These are phyloP conservation scores for Pangasius djambal DNA, from an alignment of 2,797 vertebrate species.

Conservation along the genomic window DNA sequence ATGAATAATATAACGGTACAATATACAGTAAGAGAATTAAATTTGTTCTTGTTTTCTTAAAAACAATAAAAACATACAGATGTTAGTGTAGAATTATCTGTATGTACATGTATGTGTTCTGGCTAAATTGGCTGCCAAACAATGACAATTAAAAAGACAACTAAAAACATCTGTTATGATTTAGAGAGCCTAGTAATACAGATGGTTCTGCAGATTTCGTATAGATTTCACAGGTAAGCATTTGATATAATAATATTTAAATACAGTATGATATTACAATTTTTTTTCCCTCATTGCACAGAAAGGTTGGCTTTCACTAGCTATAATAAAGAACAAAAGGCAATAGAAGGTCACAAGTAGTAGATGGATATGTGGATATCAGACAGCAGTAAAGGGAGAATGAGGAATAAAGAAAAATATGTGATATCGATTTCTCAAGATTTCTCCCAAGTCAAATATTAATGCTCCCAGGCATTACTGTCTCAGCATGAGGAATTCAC, in stretches of 20 bases:
- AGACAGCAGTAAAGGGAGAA: background rate
- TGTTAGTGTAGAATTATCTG: background rate
- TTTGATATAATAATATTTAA: background rate
- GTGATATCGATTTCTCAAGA: background rate
- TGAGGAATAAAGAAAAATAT: background rate
- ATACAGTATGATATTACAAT: background rate
- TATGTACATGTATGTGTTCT: background rate
- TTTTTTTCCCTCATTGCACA: background rate
- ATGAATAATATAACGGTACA: too few relatives aligned
- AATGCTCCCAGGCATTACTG: background rate
- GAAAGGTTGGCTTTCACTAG: background rate
- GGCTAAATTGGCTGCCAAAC: background rate
- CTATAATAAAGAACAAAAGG: slow-evolving; percentile 11
- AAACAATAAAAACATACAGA: background rate
- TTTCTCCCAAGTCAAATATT: background rate
- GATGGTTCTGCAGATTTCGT: background rate
- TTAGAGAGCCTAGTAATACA: background rate
- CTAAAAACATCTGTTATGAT: slow-evolving; percentile 5
- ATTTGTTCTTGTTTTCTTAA: background rate
- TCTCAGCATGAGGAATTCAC: background rate
- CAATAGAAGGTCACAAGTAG: slow-evolving; percentile 3
- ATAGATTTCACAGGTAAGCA: background rate
- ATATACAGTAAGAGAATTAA: background rate
- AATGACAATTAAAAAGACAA: background rate
- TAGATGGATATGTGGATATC: background rate